Evolutionary conservation across 1,140 invertebrate species (phyloP).

Genomic region (Ceratina calcarata): DNA sequence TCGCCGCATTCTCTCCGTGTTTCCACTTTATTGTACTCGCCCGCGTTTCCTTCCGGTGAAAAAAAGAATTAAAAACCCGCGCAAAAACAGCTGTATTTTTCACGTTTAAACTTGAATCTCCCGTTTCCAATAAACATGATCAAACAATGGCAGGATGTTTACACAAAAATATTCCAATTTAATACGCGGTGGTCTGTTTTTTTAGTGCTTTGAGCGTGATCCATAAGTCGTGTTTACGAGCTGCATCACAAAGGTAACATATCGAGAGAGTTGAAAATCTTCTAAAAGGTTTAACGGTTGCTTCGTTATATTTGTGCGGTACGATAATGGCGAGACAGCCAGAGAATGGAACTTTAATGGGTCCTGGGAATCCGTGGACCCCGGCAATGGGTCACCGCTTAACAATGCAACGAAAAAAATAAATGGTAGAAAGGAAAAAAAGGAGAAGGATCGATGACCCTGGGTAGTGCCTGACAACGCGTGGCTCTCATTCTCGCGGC

Average conservation of each 20-base stretch:
- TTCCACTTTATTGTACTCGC: neutral
- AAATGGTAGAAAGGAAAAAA: neutral
- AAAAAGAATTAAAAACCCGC: constrained; percentile 25
- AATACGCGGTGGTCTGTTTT: neutral
- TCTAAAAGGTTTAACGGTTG: constrained; percentile 11
- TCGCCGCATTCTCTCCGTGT: constrained; percentile 10
- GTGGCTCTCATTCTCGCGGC: constrained; percentile 2
- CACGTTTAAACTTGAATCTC: too few relatives aligned
- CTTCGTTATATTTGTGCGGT: constrained; percentile 25
- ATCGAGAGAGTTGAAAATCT: neutral
- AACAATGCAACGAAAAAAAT: constrained; percentile 47
- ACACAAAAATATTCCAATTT: too few relatives aligned
- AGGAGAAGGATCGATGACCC: constrained; percentile 41
- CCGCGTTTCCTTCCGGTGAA: constrained; percentile 14
- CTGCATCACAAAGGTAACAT: neutral
- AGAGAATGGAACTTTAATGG: constrained; percentile 33
- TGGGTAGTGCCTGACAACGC: constrained; percentile 11
- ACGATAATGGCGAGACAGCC: constrained; percentile 21
- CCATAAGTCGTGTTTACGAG: too few relatives aligned
- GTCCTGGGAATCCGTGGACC: constrained; percentile 31
- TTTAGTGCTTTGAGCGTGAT: neutral
- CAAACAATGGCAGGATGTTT: too few relatives aligned
- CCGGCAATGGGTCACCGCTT: constrained; percentile 43
- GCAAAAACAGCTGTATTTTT: too few relatives aligned
- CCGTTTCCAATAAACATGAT: too few relatives aligned